Base-by-base conservation (phyloP, 2,113 vertebrate genomes). In the Anser cygnoides region DNA sequence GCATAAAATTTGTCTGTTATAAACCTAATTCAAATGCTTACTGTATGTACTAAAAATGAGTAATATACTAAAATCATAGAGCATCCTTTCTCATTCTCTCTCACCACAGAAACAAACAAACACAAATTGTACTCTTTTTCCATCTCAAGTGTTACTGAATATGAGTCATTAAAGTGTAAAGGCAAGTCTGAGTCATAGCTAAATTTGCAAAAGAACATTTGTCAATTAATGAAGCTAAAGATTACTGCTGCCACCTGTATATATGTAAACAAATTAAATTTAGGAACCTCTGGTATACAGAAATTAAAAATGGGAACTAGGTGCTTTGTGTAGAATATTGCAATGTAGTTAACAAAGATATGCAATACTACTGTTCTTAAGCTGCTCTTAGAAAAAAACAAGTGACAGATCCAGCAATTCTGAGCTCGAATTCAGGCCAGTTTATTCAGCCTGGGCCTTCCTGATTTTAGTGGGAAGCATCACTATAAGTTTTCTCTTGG, bases 191-290 rank as follows among this genome's bases (percentile, higher is more conserved):
- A 94, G 39, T 94, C 84, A 92, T 11, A 87, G 84, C 37, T 91
- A 87, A 80, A 91, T 95, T 89, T 92, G 39, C 41, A 74, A 84
- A 93, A 91, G 65, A 81, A 46, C 31, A n/a, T 71, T 80, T 96
- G 44, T 80, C 84, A 80, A 35, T 91, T 91, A 77, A 92, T 70
- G 65, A 84, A 89, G 77, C 29, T 89, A 62, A 83, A 89, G 88
- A 84, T 91, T 91, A 37, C 61, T 87, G 50, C 68, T 95, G 61
- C 81, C 93, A 92, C 73, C 65, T 93, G 77, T 71, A 62, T 75
- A 37, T 86, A 71, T 77, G 44, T 59, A 96, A 95, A 89, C 77
- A 91, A 62, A 89, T 22, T 66, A 73, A 74, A 59, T 92, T 87
- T 74, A 78, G 77, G 73, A 77, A 72, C 29, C 33, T 62, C 63